Evolutionary conservation across 2,888 invertebrate species (phyloP).

Genomic region (Oligia fasciuncula): DNA sequence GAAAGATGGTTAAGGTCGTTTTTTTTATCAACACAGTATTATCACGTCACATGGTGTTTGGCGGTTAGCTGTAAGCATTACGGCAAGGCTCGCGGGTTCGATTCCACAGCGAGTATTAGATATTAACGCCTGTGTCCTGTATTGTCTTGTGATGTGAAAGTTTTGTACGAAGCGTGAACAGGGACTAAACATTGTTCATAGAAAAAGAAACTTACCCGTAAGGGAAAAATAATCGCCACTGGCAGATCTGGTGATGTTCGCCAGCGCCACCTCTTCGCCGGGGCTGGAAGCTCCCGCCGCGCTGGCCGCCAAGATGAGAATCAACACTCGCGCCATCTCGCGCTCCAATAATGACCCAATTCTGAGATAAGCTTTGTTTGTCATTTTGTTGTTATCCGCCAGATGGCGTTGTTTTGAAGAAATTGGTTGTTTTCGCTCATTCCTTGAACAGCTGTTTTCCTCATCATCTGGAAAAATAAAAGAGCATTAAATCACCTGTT

Average conservation of each 20-base stretch:
- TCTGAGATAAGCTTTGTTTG: conserved; percentile 50
- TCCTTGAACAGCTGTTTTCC: conserved; percentile 49
- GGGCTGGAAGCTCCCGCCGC: conserved; percentile 68
- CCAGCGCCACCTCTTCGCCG: conserved; percentile 82
- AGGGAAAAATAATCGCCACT: conserved; percentile 91
- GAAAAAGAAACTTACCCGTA: conserved; percentile 79
- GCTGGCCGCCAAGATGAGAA: conserved; percentile 69
- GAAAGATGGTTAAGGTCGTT: conserved; percentile 49
- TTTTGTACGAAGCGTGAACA: neutral
- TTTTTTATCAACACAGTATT: neutral
- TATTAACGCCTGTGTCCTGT: neutral
- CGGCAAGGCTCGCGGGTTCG: neutral
- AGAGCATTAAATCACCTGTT: conserved; percentile 13
- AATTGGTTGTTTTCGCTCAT: conserved; percentile 60
- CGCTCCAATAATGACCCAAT: conserved; percentile 56
- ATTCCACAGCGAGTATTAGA: neutral
- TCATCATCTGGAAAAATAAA: conserved; percentile 70
- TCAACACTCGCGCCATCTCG: conserved; percentile 80
- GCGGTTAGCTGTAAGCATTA: neutral
- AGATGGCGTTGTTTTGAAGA: conserved; percentile 68
- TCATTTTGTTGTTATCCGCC: conserved; percentile 69
- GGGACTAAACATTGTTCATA: neutral
- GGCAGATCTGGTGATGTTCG: conserved; percentile 90
- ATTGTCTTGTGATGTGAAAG: neutral
- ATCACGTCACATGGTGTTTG: neutral